A percentile compares a stretch with the other conserved stretches of the same genome.
Conservation (phyloP, 1,140 invertebrate genomes). For the Drosophila mayri region DNA sequence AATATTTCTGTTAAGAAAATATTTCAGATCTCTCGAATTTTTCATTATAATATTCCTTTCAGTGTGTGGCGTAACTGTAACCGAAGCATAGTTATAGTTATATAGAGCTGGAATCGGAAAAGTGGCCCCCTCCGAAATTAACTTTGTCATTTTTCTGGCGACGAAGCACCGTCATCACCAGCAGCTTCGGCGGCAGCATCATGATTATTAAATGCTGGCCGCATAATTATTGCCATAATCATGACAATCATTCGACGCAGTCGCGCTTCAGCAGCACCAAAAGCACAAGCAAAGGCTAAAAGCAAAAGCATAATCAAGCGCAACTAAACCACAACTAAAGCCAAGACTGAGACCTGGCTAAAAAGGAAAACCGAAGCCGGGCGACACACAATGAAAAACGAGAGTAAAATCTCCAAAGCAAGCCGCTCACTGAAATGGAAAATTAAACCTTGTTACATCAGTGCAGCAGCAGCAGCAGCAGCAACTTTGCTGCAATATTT, state of each 20-base stretch:
- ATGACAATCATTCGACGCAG: slow-evolving; percentile 64
- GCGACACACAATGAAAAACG: slow-evolving; percentile 79
- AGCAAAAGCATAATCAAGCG: slow-evolving; percentile 70
- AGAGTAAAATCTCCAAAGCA: slow-evolving; percentile 80
- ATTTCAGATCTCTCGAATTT: neutral
- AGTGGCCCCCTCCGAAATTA: slow-evolving; percentile 51
- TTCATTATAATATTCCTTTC: neutral
- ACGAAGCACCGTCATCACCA: slow-evolving; percentile 52
- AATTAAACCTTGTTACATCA: slow-evolving; percentile 84
- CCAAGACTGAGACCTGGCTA: slow-evolving; percentile 20
- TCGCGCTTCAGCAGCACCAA: slow-evolving; percentile 55
- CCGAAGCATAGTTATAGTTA: slow-evolving; percentile 53
- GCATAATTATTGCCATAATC: slow-evolving; percentile 67
- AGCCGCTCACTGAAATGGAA: slow-evolving; percentile 83
- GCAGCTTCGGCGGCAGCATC: slow-evolving; percentile 15
- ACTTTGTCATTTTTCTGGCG: slow-evolving; percentile 68
- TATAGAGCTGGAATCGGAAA: slow-evolving; percentile 38
- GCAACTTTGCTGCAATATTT: slow-evolving; percentile 48
- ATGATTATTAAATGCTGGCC: slow-evolving; percentile 54
- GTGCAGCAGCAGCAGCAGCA: slow-evolving; percentile 65
- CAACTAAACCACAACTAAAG: slow-evolving; percentile 58
- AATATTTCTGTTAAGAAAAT: too few relatives aligned
- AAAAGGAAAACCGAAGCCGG: slow-evolving; percentile 54
- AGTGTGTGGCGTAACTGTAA: slow-evolving; percentile 21
- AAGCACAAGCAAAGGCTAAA: slow-evolving; percentile 32